phyloP scores from a whole-genome alignment of 2,888 invertebrate genomes.

The Chrysolina americana region DNA sequence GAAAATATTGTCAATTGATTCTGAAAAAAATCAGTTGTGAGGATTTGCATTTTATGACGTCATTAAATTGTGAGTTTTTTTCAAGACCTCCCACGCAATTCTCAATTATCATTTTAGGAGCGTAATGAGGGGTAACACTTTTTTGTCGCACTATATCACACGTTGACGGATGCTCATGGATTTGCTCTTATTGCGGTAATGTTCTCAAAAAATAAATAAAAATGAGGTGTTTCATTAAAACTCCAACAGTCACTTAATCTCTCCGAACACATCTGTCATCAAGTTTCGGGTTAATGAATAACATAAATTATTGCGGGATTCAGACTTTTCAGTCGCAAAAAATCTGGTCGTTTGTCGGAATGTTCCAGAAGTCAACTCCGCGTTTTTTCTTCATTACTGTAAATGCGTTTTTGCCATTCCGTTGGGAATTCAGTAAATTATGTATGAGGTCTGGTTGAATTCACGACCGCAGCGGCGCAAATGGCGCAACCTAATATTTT shows the following conservation, averaged over 20 bases:
- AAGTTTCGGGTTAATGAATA: slow-evolving; percentile 6
- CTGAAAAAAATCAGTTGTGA: no score
- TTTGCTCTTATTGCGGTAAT: not conserved
- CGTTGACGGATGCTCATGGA: not conserved
- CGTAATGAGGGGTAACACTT: no score
- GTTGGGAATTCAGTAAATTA: slow-evolving; percentile 17
- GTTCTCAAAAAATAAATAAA: not conserved
- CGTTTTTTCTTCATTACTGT: slow-evolving; percentile 18
- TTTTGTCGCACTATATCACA: not conserved
- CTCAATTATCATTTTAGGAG: no score
- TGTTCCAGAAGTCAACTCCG: slow-evolving; percentile 1
- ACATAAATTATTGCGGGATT: slow-evolving; percentile 8
- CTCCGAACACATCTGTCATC: not conserved
- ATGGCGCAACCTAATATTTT: slow-evolving; percentile 20
- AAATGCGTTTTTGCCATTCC: slow-evolving; percentile 22
- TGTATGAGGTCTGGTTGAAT: slow-evolving; percentile 9
- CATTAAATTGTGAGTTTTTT: no score
- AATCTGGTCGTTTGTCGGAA: slow-evolving; percentile 8
- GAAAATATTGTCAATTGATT: no score
- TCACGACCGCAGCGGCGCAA: slow-evolving; percentile 11
- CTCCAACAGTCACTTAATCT: slow-evolving; percentile 12
- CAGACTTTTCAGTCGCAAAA: slow-evolving; percentile 9
- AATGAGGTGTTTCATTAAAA: slow-evolving; percentile 20
- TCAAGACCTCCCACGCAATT: no score
- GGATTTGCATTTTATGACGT: no score